A percentile compares a stretch with the other conserved stretches of the same genome.
Conservation (phyloP, 2,113 vertebrate species). For the Paradisaea rubra region DNA sequence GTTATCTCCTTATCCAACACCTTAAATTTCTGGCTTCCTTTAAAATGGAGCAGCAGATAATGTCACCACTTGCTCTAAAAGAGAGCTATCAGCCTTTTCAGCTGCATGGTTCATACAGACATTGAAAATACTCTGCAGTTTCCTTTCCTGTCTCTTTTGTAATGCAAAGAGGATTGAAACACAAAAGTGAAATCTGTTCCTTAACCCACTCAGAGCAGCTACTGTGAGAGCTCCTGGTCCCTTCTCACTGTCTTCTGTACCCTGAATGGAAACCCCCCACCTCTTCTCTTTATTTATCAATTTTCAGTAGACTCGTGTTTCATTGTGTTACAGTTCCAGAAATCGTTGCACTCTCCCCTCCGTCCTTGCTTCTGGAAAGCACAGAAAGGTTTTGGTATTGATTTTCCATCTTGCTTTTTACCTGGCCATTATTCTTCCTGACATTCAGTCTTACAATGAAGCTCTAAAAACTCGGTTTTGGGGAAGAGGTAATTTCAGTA, state of each 20-base stretch:
- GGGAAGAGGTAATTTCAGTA: not conserved
- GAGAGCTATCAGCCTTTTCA: not conserved
- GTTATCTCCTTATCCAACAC: not conserved
- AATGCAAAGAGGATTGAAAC: not conserved
- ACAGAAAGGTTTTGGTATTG: not conserved
- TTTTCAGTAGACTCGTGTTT: not conserved
- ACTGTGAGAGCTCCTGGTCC: not conserved
- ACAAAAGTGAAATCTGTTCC: constrained; percentile 1
- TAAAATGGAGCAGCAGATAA: not conserved
- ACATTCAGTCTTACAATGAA: not conserved
- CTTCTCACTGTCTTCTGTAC: not conserved
- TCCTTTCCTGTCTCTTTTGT: not conserved
- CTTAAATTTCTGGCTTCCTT: not conserved
- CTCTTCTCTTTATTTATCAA: not conserved
- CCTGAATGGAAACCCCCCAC: not conserved
- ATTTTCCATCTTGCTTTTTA: not conserved
- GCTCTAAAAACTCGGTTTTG: not conserved
- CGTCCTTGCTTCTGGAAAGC: not conserved
- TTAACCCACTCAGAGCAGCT: not conserved
- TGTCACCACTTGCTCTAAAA: not conserved
- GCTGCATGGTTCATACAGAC: not conserved
- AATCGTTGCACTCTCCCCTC: not conserved
- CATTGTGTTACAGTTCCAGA: not conserved
- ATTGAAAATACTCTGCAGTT: not conserved
- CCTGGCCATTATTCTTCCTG: not conserved